Evolutionary conservation across 2,797 vertebrate species (phyloP).

Genomic region (Melanogrammus aeglefinus): DNA sequence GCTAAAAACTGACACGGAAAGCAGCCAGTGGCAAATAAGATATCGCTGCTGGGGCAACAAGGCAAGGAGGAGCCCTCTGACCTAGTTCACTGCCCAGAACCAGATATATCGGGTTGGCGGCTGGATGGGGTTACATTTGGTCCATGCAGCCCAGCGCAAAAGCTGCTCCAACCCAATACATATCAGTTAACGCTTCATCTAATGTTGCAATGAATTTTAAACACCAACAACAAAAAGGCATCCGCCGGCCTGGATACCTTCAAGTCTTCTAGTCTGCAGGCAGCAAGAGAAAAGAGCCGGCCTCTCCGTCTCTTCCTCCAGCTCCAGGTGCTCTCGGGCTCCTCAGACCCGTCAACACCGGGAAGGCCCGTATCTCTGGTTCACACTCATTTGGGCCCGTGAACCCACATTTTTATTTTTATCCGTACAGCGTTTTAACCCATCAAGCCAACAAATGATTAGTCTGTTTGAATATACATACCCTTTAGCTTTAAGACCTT

Average conservation of each 20-base stretch:
- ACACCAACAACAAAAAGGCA: constrained; percentile 64
- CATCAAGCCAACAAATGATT: no score
- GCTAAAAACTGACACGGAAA: constrained; percentile 10
- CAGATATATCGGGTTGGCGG: constrained; percentile 57
- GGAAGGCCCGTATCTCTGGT: neutral
- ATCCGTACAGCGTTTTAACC: neutral
- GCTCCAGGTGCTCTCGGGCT: neutral
- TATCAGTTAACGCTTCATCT: constrained; percentile 48
- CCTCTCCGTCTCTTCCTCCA: constrained; percentile 50
- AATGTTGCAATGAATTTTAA: constrained; percentile 65
- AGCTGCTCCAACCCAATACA: constrained; percentile 57
- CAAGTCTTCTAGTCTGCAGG: constrained; percentile 52
- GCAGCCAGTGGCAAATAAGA: constrained; percentile 28
- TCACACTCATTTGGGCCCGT: no score
- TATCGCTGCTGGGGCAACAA: constrained; percentile 41
- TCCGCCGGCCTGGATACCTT: constrained; percentile 65
- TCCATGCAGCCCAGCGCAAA: constrained; percentile 58
- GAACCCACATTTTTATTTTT: neutral
- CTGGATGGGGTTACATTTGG: constrained; percentile 56
- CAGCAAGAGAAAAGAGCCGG: constrained; percentile 55
- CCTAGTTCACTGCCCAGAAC: constrained; percentile 67
- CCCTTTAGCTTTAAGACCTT: no score
- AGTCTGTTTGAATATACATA: no score
- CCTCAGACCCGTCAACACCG: constrained; percentile 26
- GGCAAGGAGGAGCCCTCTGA: constrained; percentile 56